phyloP scores from a whole-genome alignment of 2,113 vertebrate species.

The Donacobius atricapilla region DNA sequence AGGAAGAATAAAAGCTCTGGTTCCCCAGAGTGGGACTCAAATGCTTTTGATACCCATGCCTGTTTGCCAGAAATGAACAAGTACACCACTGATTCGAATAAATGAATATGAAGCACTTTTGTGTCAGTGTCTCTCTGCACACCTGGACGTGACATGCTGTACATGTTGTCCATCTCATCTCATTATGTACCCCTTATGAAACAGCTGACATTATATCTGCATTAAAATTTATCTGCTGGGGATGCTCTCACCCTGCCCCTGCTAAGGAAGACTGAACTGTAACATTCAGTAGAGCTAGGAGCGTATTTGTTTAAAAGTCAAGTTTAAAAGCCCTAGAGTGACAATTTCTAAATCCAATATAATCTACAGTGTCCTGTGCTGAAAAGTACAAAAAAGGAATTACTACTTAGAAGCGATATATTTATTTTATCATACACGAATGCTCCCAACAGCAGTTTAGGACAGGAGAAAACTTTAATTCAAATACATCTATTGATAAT shows the following conservation, averaged over 20 bases:
- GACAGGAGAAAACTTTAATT: not conserved
- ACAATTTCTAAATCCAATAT: not conserved
- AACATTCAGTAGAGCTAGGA: not conserved
- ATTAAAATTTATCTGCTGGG: not conserved
- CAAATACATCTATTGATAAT: not conserved
- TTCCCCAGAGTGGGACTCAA: not conserved
- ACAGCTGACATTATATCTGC: not conserved
- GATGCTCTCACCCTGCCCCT: not conserved
- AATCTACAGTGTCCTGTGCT: not conserved
- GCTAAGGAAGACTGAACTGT: not conserved
- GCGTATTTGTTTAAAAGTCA: not conserved
- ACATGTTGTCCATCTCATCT: not conserved
- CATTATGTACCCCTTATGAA: not conserved
- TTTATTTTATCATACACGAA: not conserved
- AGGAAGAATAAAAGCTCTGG: not conserved
- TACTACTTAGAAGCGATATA: not conserved
- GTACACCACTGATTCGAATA: not conserved
- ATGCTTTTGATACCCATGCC: not conserved
- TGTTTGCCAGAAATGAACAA: not conserved
- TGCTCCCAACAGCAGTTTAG: not conserved
- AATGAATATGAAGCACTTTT: conserved; percentile 25
- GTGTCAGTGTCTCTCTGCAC: not conserved
- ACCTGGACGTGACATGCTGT: not conserved
- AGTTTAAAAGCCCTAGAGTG: not conserved
- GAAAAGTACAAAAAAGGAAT: not conserved